Base-by-base conservation (phyloP, 2,113 vertebrate species). In the Numida meleagris region DNA sequence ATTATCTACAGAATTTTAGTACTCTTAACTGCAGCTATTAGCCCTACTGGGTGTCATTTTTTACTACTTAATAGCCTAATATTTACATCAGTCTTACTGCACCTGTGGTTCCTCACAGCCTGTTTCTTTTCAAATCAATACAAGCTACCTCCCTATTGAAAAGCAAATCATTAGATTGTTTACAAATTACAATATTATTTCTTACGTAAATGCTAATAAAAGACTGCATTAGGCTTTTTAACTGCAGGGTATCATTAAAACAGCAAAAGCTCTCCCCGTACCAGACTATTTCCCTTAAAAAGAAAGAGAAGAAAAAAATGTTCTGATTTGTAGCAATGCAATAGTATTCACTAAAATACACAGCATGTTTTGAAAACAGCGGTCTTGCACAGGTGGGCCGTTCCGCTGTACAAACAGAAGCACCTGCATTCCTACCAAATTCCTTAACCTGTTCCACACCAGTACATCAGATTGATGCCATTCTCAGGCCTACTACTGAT, bases 401-500 rank as follows among this genome's bases (percentile, higher is more conserved):
- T 34, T 29, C 20, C 67, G 33, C 7, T 2, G 0, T 0, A 61
- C 0, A 1, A 85, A 73, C 7, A 45, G 62, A 59, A 73, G 18
- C 46, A 67, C 7, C n/a, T 34, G 45, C 63, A 89, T 33, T 57
- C 43, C 61, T 7, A 21, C 50, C 42, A 73, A 20, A 68, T 4
- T 23, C 43, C 20, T 51, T 14, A 67, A 82, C 12, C 42, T 42
- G 50, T 24, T 9, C 51, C 25, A 58, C 15, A 27, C 10, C 14
- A 25, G 14, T 1, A 27, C 0, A 0, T 13, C 23, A 29, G 34
- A 4, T 17, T 23, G 2, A 9, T 15, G 33, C 7, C 36, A 13
- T 70, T 33, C 34, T 23, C 18, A n/a, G 23, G 59, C 78, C 80
- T 20, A 29, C 10, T n/a, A 12, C 31, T 12, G 55, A 21, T 6